These are phyloP conservation scores for Aphelocoma coerulescens DNA, from an alignment of 2,113 vertebrate genomes.

Conservation along the genomic window DNA sequence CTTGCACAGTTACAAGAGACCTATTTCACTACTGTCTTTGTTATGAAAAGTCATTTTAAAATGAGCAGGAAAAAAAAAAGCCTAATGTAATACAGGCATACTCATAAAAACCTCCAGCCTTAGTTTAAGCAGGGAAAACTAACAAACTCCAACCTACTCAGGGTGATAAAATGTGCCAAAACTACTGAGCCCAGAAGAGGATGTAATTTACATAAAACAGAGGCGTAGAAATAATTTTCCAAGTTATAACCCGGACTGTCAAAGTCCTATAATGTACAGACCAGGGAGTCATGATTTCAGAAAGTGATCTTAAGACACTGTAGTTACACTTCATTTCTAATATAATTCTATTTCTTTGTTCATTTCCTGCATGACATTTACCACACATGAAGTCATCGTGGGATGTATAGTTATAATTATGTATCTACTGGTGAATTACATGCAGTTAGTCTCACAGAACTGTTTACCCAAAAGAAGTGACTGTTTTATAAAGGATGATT, in stretches of 20 bases:
- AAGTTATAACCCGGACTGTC: background rate
- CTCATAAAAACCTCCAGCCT: background rate
- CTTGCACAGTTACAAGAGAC: background rate
- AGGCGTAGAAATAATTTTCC: constrained; percentile 16
- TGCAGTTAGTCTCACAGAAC: background rate
- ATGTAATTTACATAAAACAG: constrained; percentile 15
- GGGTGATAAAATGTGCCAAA: constrained; percentile 5
- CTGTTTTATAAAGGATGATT: background rate
- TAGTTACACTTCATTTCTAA: constrained; percentile 14
- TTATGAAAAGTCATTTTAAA: background rate
- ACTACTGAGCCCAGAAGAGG: background rate
- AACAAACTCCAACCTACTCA: background rate
- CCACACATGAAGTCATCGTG: background rate
- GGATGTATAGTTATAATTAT: constrained; percentile 5
- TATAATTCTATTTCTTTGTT: constrained; percentile 30
- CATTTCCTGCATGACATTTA: constrained; percentile 36
- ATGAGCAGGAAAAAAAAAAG: background rate
- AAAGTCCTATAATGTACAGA: background rate
- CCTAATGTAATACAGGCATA: background rate
- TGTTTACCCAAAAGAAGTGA: constrained; percentile 11
- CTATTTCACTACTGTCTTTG: background rate
- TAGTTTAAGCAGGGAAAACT: constrained; percentile 13
- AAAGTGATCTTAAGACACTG: constrained; percentile 10
- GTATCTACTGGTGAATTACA: background rate
- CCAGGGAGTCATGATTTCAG: background rate